Conservation (phyloP, 2,797 vertebrate genomes). For the Anniella stebbinsi region DNA sequence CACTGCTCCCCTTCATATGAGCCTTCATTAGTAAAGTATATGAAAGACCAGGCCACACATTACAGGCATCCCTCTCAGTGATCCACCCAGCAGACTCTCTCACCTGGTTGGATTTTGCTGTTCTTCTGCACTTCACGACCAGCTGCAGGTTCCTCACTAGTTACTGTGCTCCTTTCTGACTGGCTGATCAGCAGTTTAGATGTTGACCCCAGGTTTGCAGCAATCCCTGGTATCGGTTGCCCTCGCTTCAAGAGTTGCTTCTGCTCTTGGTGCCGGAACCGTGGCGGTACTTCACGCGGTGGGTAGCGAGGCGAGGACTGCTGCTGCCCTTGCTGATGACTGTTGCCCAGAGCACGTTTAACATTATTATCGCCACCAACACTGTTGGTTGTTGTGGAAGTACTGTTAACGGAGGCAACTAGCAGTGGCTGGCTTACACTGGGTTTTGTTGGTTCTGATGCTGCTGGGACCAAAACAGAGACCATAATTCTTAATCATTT, state of each 20-base stretch:
- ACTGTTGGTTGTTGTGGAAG: slow-evolving; percentile 87
- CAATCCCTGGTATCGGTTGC: slow-evolving; percentile 86
- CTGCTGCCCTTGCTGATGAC: slow-evolving; percentile 84
- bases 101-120: slow-evolving; percentile 89
- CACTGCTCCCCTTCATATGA: background rate
- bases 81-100: slow-evolving; percentile 51
- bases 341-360: slow-evolving; percentile 15
- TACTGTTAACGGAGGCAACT: slow-evolving; percentile 79
- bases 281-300: slow-evolving; percentile 89
- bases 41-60: rapidly evolving
- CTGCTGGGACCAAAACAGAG: slow-evolving; percentile 79
- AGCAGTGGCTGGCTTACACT: slow-evolving; percentile 90
- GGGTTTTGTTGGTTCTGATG: slow-evolving; percentile 91
- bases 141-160: slow-evolving; percentile 78
- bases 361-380: slow-evolving; percentile 28
- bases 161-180: slow-evolving; percentile 76
- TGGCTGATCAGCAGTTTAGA: slow-evolving; percentile 81
- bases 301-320: slow-evolving; percentile 89
- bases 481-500: background rate
- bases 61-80: background rate
- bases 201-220: slow-evolving; percentile 86
- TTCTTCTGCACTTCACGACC: slow-evolving; percentile 85
- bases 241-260: slow-evolving; percentile 92
- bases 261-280: slow-evolving; percentile 90
- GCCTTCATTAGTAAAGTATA: too few relatives aligned